phyloP scores from a whole-genome alignment of 2,113 vertebrate species.

The Pseudonaja textilis region DNA sequence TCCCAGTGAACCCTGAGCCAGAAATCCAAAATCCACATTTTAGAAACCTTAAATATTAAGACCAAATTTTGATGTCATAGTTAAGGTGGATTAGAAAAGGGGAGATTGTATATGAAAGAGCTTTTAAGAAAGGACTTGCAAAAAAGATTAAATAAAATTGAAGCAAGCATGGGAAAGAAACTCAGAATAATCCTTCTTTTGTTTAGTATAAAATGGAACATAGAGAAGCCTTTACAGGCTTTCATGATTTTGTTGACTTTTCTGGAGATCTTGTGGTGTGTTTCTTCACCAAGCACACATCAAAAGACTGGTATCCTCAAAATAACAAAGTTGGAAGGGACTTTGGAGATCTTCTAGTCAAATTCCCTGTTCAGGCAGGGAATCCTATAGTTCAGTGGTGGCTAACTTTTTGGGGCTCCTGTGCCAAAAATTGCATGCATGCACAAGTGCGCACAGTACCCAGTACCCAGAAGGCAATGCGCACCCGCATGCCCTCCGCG shows the following conservation, averaged over 20 bases:
- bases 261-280: not conserved
- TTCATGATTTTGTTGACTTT: not conserved
- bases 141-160: slow-evolving; percentile 8
- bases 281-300: not conserved
- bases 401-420: too few species aligned
- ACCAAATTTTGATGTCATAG: not conserved
- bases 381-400: too few species aligned
- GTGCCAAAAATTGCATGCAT: too few species aligned
- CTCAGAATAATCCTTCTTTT: not conserved
- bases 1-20: not conserved
- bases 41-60: not conserved
- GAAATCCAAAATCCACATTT: not conserved
- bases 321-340: too few species aligned
- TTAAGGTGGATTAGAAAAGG: not conserved
- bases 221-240: not conserved
- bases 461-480: too few species aligned
- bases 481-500: too few species aligned
- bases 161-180: not conserved
- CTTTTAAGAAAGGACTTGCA: not conserved
- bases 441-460: too few species aligned
- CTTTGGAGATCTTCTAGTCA: too few species aligned
- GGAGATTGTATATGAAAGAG: not conserved
- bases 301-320: not conserved
- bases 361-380: too few species aligned
- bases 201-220: not conserved